phyloP scores from a whole-genome alignment of 2,113 vertebrate species.

The Cyphotilapia sp. region DNA sequence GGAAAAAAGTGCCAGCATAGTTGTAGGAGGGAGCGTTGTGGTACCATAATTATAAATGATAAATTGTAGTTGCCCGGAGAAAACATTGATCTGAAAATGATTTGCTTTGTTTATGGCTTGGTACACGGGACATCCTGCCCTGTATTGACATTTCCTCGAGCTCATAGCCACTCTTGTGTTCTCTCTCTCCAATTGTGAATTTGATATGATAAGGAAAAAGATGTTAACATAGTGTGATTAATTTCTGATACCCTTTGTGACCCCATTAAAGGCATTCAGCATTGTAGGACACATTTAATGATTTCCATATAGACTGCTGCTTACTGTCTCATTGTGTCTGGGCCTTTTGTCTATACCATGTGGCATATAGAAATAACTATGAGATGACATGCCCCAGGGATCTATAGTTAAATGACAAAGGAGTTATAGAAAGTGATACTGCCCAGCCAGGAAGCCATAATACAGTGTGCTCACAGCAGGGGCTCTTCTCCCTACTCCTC shows the following conservation, averaged over 20 bases:
- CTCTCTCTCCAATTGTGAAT: neutral
- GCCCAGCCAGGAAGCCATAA: neutral
- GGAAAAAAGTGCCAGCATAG: constrained; percentile 15
- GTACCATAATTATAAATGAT: constrained; percentile 40
- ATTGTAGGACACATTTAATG: neutral
- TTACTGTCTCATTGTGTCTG: neutral
- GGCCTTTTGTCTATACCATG: neutral
- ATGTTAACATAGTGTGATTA: neutral
- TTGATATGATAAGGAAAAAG: neutral
- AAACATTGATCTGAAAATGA: constrained; percentile 41
- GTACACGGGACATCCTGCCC: neutral
- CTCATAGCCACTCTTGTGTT: neutral
- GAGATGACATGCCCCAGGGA: neutral
- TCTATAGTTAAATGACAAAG: constrained; percentile 1
- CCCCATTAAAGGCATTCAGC: neutral
- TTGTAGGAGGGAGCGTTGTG: constrained; percentile 13
- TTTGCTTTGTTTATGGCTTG: constrained; percentile 7
- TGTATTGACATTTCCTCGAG: constrained; percentile 2
- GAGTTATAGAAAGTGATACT: neutral
- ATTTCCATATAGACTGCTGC: neutral
- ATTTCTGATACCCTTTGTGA: neutral
- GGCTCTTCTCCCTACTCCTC: neutral
- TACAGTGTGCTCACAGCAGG: neutral
- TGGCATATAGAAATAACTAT: neutral
- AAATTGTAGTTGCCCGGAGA: constrained; percentile 23